phyloP scores from a whole-genome alignment of 1,140 invertebrate species.

The Hylaeus anthracinus region DNA sequence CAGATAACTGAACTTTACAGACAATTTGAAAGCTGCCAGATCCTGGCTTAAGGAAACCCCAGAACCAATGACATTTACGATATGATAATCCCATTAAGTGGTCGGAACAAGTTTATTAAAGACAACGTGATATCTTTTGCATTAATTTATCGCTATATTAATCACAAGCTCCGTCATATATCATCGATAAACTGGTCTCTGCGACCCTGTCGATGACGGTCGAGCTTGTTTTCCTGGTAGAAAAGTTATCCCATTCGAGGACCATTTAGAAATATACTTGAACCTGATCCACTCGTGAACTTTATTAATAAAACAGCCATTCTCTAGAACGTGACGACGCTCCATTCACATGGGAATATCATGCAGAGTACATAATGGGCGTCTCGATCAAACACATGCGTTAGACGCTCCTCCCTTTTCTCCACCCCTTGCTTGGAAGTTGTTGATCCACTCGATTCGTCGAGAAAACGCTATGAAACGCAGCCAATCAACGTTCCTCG shows the following conservation, averaged over 20 bases:
- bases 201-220: not conserved
- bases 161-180: no score
- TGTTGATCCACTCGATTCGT: not conserved
- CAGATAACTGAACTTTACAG: no score
- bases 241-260: not conserved
- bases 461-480: not conserved
- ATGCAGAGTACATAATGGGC: not conserved
- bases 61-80: not conserved
- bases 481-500: not conserved
- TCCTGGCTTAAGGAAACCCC: no score
- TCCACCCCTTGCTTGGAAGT: slow-evolving; percentile 2
- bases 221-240: not conserved
- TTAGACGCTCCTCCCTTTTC: slow-evolving; percentile 2
- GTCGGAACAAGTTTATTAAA: not conserved
- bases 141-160: not conserved
- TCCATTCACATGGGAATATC: slow-evolving; percentile 18
- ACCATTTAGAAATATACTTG: not conserved
- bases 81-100: not conserved
- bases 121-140: not conserved
- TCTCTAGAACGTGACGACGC: not conserved
- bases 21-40: no score
- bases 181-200: not conserved
- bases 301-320: not conserved
- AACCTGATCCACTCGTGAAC: not conserved
- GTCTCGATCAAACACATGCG: slow-evolving; percentile 7